Percentiles rank a stretch among this genome's conserved stretches.
Conservation (phyloP, 2,888 invertebrate species). For the Acrocyrtus sp. region DNA sequence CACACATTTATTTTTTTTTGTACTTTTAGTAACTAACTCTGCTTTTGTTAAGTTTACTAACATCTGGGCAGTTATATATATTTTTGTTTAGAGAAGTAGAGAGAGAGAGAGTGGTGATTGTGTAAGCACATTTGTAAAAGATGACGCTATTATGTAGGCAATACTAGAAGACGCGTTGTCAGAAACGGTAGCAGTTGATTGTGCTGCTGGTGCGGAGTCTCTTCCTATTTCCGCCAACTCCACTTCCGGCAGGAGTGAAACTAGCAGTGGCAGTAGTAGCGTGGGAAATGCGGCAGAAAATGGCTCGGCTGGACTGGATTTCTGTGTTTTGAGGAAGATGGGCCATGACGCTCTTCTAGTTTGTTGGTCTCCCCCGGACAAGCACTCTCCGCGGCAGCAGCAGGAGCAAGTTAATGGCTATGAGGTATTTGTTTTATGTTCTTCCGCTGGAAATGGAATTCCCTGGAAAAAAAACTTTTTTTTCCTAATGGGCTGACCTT, state of each 20-base stretch:
- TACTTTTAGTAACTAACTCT: no score
- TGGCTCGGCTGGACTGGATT: conserved; percentile 48
- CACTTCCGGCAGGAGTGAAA: conserved; percentile 7
- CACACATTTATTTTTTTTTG: no score
- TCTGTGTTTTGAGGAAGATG: conserved; percentile 62
- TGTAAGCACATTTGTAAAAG: no score
- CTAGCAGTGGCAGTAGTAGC: not conserved
- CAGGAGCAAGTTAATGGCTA: conserved; percentile 58
- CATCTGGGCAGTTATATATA: no score
- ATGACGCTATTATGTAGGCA: no score
- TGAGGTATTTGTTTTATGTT: conserved; percentile 54
- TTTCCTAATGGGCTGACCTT: conserved; percentile 8
- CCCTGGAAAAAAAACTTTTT: not conserved
- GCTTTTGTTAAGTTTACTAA: no score
- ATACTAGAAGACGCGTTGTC: conserved; percentile 41
- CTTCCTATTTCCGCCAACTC: not conserved
- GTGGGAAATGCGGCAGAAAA: not conserved
- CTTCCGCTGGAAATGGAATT: no score
- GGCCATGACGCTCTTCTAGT: conserved; percentile 63
- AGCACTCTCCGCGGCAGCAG: conserved; percentile 24
- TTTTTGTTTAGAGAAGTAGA: no score
- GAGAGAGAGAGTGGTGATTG: no score
- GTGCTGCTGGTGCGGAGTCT: not conserved
- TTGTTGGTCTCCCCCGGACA: conserved; percentile 61
- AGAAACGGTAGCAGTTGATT: conserved; percentile 11